phyloP scores from a whole-genome alignment of 2,797 vertebrate species.

The Centroberyx gerrardi region DNA sequence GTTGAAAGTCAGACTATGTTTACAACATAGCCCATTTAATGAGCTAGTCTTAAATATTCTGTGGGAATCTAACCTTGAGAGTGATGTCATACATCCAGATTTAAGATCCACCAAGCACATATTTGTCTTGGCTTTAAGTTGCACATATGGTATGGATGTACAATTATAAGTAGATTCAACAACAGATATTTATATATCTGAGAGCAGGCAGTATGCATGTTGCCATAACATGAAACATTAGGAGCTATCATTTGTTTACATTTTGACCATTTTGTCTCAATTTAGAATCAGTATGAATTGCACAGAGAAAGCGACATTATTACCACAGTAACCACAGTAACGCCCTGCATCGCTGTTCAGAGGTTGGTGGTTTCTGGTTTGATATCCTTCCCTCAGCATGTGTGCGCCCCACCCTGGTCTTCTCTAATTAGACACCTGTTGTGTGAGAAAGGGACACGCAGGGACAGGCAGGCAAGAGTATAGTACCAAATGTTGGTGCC shows the following conservation, averaged over 20 bases:
- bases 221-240: conserved; percentile 48
- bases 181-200: conserved; percentile 48
- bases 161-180: conserved; percentile 24
- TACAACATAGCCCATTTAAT: conserved; percentile 62
- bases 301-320: conserved; percentile 35
- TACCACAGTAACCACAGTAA: conserved; percentile 63
- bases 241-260: conserved; percentile 45
- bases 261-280: conserved; percentile 48
- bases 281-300: conserved; percentile 42
- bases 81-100: conserved; percentile 45
- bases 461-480: conserved; percentile 42
- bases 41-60: conserved; percentile 45
- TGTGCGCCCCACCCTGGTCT: conserved; percentile 63
- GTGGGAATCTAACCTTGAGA: conserved; percentile 51
- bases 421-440: conserved; percentile 85
- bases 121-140: conserved; percentile 33
- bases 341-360: conserved; percentile 55
- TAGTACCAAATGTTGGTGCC: conserved; percentile 52
- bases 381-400: conserved; percentile 55
- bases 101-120: conserved; percentile 34
- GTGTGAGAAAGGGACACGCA: conserved; percentile 45
- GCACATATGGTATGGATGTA: conserved; percentile 36
- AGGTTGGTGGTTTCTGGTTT: conserved; percentile 65
- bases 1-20: conserved; percentile 66
- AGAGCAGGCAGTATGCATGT: conserved; percentile 4